These are phyloP conservation scores for Dexiosoma caninum DNA, from an alignment of 2,888 invertebrate species.

Conservation along the genomic window DNA sequence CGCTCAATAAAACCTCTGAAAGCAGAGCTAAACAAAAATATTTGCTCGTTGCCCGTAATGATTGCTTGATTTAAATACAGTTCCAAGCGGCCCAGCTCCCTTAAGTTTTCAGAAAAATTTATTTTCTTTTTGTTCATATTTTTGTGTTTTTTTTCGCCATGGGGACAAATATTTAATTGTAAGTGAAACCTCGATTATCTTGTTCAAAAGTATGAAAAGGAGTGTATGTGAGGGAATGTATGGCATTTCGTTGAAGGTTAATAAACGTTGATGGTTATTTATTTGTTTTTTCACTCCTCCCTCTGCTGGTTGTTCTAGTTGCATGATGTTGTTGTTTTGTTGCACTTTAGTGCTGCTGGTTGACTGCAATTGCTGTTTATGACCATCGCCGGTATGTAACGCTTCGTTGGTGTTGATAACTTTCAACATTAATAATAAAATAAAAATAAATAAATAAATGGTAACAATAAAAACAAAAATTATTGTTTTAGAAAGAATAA, in stretches of 20 bases:
- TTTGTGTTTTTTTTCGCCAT: constrained; percentile 3
- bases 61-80: constrained; percentile 47
- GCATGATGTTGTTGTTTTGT: constrained; percentile 24
- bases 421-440: constrained; percentile 45
- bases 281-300: constrained; percentile 29
- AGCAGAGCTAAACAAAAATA: constrained; percentile 10
- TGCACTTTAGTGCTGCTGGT: constrained; percentile 56
- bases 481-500: background rate
- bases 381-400: constrained; percentile 50
- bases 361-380: constrained; percentile 39
- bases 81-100: constrained; percentile 43
- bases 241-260: constrained; percentile 58
- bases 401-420: constrained; percentile 61
- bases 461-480: background rate
- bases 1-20: constrained; percentile 1
- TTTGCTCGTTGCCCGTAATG: background rate
- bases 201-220: background rate
- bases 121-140: background rate
- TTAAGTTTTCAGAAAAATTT: background rate
- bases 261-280: constrained; percentile 61
- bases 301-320: background rate
- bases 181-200: constrained; percentile 61
- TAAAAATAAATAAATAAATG: background rate
- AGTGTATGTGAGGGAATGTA: constrained; percentile 1
- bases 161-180: constrained; percentile 61